Base-by-base conservation (phyloP, 2,113 vertebrate genomes). In the Lepidiolamprologus cunningtoni region DNA sequence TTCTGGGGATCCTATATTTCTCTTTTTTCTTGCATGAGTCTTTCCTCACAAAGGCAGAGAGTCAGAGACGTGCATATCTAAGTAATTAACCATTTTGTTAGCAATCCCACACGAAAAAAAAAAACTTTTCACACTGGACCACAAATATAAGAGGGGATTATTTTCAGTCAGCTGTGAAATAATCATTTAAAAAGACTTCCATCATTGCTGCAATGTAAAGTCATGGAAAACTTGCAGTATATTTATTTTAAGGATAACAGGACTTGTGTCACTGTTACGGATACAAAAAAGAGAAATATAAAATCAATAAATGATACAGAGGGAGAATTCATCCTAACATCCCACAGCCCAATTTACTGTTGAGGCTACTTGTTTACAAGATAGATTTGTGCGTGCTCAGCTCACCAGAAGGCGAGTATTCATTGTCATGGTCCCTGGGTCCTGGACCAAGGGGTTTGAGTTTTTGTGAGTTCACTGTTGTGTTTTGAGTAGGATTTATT, bases 81-180 rank as follows among this genome's bases (percentile, higher is more conserved):
- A 17, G 84, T 95, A 96, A 96, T 94, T 92, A 94, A 93, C 87
- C 81, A 40, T 90, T 96, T 94, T 93, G 90, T 93, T 82, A 88
- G 88, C 81, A 85, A 80, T 87, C 90, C 90, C 80, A 55, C 47
- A 63, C 55, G 52, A 84, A 88, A 82, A 81, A 78, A 45, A 17
- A 21, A 63, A n/a, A 47, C 19, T 61, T 85, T 83, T 55, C 84
- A 87, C 61, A 58, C 87, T 87, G 79, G 86, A 82, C 92, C 54
- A 52, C 68, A 52, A 85, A 90, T 88, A 87, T 82, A 83, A 91
- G 88, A 58, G 37, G 54, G 78, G 89, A 89, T 91, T 90, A 5
- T 84, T 90, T 92, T 91, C 86, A 85, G 81, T 78, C n/a, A 53
- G 37, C 86, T 37, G 12, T 58, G 21, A 76, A 78, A 50, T 37